phyloP scores from a whole-genome alignment of 1,140 invertebrate genomes.

The Zaprionus nigranus region DNA sequence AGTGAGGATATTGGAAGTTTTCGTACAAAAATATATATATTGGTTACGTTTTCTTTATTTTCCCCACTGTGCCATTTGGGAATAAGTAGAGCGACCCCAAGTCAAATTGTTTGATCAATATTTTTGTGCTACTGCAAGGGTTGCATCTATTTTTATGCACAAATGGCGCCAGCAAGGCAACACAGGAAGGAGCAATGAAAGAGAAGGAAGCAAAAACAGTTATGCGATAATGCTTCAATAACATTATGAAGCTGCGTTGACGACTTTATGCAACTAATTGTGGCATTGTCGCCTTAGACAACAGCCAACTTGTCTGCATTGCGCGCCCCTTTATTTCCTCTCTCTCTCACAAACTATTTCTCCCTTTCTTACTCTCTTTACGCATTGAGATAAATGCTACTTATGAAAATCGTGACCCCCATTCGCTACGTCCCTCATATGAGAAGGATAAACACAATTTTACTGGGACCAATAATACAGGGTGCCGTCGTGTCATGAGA shows the following conservation, averaged over 20 bases:
- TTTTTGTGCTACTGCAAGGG: constrained; percentile 39
- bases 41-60: background rate
- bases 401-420: constrained; percentile 84
- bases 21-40: background rate
- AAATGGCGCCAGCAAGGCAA: constrained; percentile 47
- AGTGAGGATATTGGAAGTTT: background rate
- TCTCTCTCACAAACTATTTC: background rate
- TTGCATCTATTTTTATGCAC: constrained; percentile 61
- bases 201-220: constrained; percentile 23
- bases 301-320: background rate
- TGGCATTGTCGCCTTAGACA: constrained; percentile 61
- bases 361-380: background rate
- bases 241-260: constrained; percentile 46
- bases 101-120: constrained; percentile 72
- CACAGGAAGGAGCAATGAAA: background rate
- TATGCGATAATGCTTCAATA: constrained; percentile 62
- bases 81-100: constrained; percentile 15
- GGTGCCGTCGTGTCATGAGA: background rate
- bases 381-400: constrained; percentile 63
- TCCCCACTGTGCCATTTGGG: background rate
- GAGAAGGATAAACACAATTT: constrained; percentile 15
- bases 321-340: background rate
- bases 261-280: constrained; percentile 75
- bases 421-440: constrained; percentile 43
- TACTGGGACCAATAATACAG: constrained; percentile 13